Conservation (phyloP, 2,113 vertebrate species). For the Phalacrocorax carbo region DNA sequence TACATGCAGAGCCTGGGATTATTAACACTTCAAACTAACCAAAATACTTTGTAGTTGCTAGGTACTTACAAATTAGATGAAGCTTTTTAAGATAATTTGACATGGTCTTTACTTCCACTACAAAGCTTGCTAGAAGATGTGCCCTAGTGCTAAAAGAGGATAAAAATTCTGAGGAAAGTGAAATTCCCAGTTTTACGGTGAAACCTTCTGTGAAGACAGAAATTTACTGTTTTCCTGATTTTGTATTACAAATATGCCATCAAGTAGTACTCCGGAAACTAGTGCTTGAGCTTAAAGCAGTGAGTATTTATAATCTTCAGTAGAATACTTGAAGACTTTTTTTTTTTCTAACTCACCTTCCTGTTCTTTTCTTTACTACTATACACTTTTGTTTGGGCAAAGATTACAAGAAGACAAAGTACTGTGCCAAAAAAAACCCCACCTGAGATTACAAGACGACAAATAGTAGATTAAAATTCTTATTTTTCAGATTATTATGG, state of each 20-base stretch:
- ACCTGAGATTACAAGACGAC: rapidly evolving
- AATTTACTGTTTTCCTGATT: background rate
- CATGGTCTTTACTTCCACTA: background rate
- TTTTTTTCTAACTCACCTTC: background rate
- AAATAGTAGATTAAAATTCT: background rate
- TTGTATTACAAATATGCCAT: background rate
- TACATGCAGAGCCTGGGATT: background rate
- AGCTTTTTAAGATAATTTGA: background rate
- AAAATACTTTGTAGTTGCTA: background rate
- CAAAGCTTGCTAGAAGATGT: background rate
- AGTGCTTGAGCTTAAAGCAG: background rate
- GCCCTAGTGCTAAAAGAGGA: background rate
- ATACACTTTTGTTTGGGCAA: rapidly evolving
- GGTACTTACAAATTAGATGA: background rate
- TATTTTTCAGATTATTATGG: background rate
- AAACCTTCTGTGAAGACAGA: background rate
- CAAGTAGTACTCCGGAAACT: background rate
- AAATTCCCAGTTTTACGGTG: background rate
- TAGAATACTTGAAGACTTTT: background rate
- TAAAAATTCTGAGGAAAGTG: background rate
- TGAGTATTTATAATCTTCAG: background rate
- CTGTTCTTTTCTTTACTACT: background rate
- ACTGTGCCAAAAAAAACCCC: too few species aligned
- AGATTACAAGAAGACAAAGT: background rate
- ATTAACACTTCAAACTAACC: background rate